Percentiles rank a stretch among this genome's conserved stretches.
Evolutionary conservation across 2,113 vertebrate genomes (phyloP).

Genomic region (Condylura cristata): DNA sequence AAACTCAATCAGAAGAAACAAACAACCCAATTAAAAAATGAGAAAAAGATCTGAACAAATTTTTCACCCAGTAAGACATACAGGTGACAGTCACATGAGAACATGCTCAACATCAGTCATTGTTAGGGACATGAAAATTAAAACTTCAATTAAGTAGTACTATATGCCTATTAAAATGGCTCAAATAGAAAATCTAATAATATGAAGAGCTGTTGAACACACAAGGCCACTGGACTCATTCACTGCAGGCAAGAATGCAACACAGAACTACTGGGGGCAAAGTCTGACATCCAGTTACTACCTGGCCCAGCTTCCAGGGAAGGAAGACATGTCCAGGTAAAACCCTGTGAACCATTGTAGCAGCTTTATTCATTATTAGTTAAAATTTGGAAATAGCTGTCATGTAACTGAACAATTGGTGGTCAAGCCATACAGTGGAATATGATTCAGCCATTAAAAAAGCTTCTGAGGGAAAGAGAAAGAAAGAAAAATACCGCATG

Average conservation of each 20-base stretch:
- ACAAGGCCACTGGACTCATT: background rate
- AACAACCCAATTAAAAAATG: background rate
- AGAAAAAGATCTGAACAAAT: background rate
- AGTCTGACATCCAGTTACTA: background rate
- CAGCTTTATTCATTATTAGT: background rate
- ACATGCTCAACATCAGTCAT: background rate
- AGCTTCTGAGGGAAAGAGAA: too few relatives aligned
- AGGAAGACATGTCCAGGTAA: background rate
- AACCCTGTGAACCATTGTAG: background rate
- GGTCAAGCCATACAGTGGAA: background rate
- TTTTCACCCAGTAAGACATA: background rate
- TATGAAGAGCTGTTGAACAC: background rate
- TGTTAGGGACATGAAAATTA: background rate
- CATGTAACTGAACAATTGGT: background rate
- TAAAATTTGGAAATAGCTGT: background rate
- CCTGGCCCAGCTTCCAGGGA: background rate
- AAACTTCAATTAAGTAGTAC: background rate
- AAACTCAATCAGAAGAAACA: slow-evolving; percentile 14
- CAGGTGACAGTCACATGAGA: background rate
- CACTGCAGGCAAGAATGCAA: background rate
- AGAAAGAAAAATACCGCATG: too few relatives aligned
- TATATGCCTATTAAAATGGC: background rate
- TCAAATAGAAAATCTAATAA: background rate
- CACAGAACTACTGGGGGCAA: background rate
- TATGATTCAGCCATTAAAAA: slow-evolving; percentile 12